These are phyloP conservation scores for Oryctolagus cuniculus DNA, from an alignment of 2,113 vertebrate genomes.

Conservation along the genomic window DNA sequence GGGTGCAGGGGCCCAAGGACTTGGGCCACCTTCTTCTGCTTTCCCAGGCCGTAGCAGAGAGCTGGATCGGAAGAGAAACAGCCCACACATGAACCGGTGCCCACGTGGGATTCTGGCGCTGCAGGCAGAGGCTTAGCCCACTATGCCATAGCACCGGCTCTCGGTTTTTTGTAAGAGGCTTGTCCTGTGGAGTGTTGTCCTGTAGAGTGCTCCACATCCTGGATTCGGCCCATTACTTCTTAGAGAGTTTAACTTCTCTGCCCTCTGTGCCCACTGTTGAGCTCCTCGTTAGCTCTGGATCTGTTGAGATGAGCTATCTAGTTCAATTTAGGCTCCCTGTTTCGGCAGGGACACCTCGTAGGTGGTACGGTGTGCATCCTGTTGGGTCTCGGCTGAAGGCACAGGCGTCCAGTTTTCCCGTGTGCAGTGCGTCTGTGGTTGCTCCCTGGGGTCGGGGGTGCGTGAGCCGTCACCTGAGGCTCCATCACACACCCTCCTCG, in stretches of 20 bases:
- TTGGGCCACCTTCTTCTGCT: no score
- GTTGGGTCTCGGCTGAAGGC: rapidly evolving
- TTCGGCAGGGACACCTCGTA: neutral
- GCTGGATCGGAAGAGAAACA: no score
- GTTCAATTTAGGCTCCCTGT: neutral
- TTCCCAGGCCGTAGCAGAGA: no score
- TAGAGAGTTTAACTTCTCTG: neutral
- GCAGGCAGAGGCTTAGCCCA: no score
- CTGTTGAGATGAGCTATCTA: neutral
- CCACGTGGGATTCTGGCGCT: no score
- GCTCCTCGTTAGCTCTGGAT: neutral
- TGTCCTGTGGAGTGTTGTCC: neutral
- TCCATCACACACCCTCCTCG: neutral
- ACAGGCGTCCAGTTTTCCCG: neutral
- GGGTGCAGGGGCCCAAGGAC: no score
- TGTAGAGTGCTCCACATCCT: neutral
- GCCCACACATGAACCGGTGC: no score
- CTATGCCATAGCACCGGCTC: no score
- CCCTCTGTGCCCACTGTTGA: neutral
- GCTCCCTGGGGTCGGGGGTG: no score
- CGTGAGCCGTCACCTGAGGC: neutral
- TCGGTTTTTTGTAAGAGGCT: neutral
- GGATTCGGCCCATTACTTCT: neutral
- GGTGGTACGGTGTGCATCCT: no score
- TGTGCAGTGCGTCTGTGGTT: neutral